Evolutionary conservation across 2,888 invertebrate species (phyloP).

Genomic region (Xanthorhoe designata): DNA sequence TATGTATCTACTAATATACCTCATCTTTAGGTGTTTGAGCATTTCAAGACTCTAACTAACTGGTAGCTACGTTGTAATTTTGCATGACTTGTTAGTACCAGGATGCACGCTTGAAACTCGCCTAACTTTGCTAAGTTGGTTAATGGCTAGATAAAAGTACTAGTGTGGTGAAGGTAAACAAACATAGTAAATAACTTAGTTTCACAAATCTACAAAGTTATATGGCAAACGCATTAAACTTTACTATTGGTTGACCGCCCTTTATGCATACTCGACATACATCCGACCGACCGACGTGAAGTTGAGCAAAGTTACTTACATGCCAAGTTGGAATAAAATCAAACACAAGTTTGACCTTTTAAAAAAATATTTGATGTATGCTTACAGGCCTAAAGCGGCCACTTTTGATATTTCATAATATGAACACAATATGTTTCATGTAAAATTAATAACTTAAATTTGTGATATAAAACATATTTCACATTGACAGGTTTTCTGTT

Average conservation of each 20-base stretch:
- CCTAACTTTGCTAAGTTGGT: background rate
- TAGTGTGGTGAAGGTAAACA: background rate
- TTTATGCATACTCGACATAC: constrained; percentile 8
- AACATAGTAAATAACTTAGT: background rate
- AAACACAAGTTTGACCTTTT: background rate
- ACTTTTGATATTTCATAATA: too few relatives aligned
- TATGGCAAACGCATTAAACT: constrained; percentile 5
- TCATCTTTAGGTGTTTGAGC: too few relatives aligned
- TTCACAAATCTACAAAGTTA: constrained; percentile 6
- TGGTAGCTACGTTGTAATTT: background rate
- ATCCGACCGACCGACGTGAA: background rate
- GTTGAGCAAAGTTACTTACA: background rate
- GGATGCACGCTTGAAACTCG: background rate
- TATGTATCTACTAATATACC: too few relatives aligned
- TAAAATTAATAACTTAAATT: too few relatives aligned
- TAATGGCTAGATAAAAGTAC: background rate
- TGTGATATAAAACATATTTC: too few relatives aligned
- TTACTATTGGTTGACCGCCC: constrained; percentile 6
- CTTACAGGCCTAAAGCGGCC: too few relatives aligned
- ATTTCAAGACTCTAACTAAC: too few relatives aligned
- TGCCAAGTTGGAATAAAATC: background rate
- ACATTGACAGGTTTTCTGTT: too few relatives aligned
- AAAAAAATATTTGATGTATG: too few relatives aligned
- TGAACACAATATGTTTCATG: too few relatives aligned
- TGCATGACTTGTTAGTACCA: background rate